Evolutionary conservation across 2,113 vertebrate genomes (phyloP), one percentile per base, ranked within the genome.

Genomic region (Proteles cristata): DNA sequence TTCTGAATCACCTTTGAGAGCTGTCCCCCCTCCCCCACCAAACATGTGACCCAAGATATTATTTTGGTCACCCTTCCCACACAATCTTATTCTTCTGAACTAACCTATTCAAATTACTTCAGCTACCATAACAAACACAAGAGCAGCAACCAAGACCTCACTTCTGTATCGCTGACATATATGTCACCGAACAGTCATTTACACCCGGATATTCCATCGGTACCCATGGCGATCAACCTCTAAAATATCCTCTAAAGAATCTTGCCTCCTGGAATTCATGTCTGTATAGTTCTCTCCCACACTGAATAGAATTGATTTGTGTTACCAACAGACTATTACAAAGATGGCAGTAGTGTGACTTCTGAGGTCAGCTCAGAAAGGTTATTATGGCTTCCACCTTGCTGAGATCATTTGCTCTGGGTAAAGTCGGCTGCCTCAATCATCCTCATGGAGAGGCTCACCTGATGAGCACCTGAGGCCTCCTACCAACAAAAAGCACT

Each of bases 351-450:
- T 21, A 31, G 5, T 28, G 25, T 95, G 73, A 77, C 61, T 83
- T 88, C 76, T 88, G 77, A 96, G 26, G 26, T 85, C 61, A 88
- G 58, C 43, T 91, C 65, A 33, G 58, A 93, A 81, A 93, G 73
- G 69, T 68, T 74, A 68, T 31, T n/a, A 81, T 11, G 23, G 50
- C 68, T 93, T 86, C 66, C 11, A 33, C 9, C 33, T 68, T 43
- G 45, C 58, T 86, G 50, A 2, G 4, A 88, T 61, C 43, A 87
- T 61, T 35, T 66, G 33, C n/a, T 53, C 28, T 50, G 33, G 53
- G 25, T 48, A 82, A 90, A 53, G 43, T 43, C 76, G 28, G 87
- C 33, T 81, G 50, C 65, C 85, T 82, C 65, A 86, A 89, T 73
- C 28, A 66, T 58, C 35, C 48, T 80, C 23, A 88, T 0, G 31